Percentiles rank a stretch among this genome's conserved stretches.
Evolutionary conservation across 2,113 vertebrate genomes (phyloP).

Genomic region (Otis tarda): DNA sequence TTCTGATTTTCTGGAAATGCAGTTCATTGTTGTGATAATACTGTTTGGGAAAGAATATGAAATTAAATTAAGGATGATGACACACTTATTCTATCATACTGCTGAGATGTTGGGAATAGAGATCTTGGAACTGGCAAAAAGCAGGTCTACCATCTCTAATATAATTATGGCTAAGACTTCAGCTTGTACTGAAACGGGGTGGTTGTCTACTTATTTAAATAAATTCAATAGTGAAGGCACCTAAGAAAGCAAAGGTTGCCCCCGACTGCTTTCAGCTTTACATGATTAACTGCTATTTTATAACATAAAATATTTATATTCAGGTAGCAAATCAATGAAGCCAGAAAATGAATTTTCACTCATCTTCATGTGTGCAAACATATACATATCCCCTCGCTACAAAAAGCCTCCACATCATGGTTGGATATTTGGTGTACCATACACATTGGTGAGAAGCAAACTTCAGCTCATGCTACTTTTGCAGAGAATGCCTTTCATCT

Average conservation of each 20-base stretch:
- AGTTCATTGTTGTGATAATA: neutral
- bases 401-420: neutral
- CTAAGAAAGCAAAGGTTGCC: neutral
- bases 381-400: rapidly evolving
- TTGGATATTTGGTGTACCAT: neutral
- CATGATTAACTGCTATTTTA: no score
- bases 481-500: neutral
- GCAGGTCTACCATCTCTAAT: neutral
- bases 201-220: neutral
- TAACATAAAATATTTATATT: neutral
- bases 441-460: rapidly evolving
- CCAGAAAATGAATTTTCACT: neutral
- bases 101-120: neutral
- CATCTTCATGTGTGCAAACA: neutral
- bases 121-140: neutral
- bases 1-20: neutral
- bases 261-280: neutral
- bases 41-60: neutral
- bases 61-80: neutral
- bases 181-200: neutral
- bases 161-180: neutral
- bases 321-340: neutral
- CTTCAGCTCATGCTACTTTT: neutral
- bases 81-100: neutral
- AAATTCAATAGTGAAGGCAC: neutral